Conservation (phyloP, 2,113 vertebrate species). For the Garra rufa region DNA sequence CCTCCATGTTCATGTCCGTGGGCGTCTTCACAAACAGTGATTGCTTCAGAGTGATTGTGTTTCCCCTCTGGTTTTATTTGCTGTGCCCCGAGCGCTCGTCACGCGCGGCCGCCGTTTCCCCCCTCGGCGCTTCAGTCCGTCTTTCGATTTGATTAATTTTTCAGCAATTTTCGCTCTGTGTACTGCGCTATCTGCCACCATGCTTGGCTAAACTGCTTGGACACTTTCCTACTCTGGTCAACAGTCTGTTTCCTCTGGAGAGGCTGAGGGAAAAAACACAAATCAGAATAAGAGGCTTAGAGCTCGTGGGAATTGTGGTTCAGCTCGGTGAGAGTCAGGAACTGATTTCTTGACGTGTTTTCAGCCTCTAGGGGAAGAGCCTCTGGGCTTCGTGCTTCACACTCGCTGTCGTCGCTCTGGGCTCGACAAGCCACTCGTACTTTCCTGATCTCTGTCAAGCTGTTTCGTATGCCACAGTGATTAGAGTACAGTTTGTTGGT, state of each 20-base stretch:
- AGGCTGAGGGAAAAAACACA: slow-evolving; percentile 56
- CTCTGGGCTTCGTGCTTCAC: slow-evolving; percentile 6
- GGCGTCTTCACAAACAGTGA: neutral
- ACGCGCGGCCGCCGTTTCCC: neutral
- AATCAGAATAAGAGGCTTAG: slow-evolving; percentile 77
- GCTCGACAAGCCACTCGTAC: neutral
- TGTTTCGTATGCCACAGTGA: neutral
- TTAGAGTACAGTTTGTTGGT: neutral
- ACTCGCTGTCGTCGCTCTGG: neutral
- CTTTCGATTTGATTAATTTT: slow-evolving; percentile 67
- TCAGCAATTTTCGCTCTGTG: slow-evolving; percentile 55
- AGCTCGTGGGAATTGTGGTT: slow-evolving; percentile 72
- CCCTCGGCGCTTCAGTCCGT: slow-evolving; percentile 17
- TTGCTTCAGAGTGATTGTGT: slow-evolving; percentile 38
- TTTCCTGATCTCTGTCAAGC: neutral
- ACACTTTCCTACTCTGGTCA: slow-evolving; percentile 50
- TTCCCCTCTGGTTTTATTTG: slow-evolving; percentile 17
- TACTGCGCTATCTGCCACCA: slow-evolving; percentile 63
- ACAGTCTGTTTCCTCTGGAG: slow-evolving; percentile 57
- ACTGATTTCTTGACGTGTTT: slow-evolving; percentile 41
- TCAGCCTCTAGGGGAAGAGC: slow-evolving; percentile 18
- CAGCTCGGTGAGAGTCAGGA: slow-evolving; percentile 54
- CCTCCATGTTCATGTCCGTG: neutral
- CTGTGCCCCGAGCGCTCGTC: neutral
- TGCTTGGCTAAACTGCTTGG: slow-evolving; percentile 63